phyloP scores from a whole-genome alignment of 2,888 invertebrate species.

The Pecten maximus region DNA sequence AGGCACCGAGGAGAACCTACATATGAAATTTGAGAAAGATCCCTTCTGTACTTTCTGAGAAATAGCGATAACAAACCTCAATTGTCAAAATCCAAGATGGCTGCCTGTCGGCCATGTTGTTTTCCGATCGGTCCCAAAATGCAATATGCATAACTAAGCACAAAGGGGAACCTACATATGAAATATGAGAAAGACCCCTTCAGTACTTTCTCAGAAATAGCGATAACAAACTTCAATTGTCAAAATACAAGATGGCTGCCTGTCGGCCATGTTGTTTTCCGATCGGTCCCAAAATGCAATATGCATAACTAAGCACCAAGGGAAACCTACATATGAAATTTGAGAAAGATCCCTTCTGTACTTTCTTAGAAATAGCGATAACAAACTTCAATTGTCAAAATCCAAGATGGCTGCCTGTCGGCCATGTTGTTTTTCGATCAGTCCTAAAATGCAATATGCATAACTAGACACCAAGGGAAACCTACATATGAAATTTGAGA shows the following conservation, averaged over 20 bases:
- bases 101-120: not conserved
- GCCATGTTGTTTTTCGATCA: too few species aligned
- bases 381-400: too few species aligned
- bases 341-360: too few species aligned
- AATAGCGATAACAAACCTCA: not conserved
- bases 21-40: not conserved
- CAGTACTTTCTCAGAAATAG: not conserved
- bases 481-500: too few species aligned
- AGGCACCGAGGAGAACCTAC: not conserved
- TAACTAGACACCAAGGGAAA: too few species aligned
- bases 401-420: too few species aligned
- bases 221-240: not conserved
- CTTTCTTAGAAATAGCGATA: too few species aligned
- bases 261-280: not conserved
- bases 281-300: too few species aligned
- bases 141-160: not conserved
- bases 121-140: not conserved
- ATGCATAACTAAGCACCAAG: too few species aligned
- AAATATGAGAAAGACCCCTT: not conserved
- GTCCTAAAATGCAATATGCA: too few species aligned
- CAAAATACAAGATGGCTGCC: not conserved
- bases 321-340: too few species aligned
- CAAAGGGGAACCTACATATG: not conserved
- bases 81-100: too few species aligned
- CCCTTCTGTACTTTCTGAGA: not conserved